Evolutionary conservation across 2,888 invertebrate species (phyloP), one percentile per base, ranked within the genome.

Genomic region (Tipula helvola): DNA sequence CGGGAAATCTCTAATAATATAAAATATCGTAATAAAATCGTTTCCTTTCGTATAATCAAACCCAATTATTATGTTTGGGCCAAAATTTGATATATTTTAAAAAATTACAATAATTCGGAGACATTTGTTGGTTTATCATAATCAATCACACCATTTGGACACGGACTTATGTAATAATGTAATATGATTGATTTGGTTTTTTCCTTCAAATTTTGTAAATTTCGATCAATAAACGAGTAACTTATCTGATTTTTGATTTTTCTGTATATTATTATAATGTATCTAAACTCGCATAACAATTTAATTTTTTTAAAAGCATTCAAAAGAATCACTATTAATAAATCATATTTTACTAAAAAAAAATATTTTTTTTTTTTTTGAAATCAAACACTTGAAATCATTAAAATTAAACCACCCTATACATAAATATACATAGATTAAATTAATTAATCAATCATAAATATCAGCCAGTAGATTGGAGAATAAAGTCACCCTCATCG

Each of bases 381-480:
- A 28, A 71, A 71, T 71, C 28, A 71, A 71, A 28, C 71, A 71
- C 71, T 52, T 52, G 52, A 52, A 52, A 52, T 7, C 52, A 18
- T 52, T 52, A 28, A 28, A 71, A 71, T 10, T 71, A 71, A 28
- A 71, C 71, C 28, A 71, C 71, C 71, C 71, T 71, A 71, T 8
- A n/a, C n/a, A n/a, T n/a, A n/a, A n/a, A 71, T 71, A 71, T 52
- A 71, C 28, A 2, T 71, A 71, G 71, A 71, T 71, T 71, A 71
- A 71, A 71, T 71, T 71, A 71, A 71, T 71, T 71, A 71, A 71
- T 71, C 71, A 71, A 71, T 71, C 71, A 71, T 71, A 71, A 71
- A 71, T 71, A 28, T 10, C 28, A 12, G 71, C 8, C 28, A 12
- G 71, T 18, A 71, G 71, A 71, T 8, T 71, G 28, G 13, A 28